These are phyloP conservation scores for Eumacrocentrus americanus DNA, from an alignment of 2,888 invertebrate species.

Conservation along the genomic window DNA sequence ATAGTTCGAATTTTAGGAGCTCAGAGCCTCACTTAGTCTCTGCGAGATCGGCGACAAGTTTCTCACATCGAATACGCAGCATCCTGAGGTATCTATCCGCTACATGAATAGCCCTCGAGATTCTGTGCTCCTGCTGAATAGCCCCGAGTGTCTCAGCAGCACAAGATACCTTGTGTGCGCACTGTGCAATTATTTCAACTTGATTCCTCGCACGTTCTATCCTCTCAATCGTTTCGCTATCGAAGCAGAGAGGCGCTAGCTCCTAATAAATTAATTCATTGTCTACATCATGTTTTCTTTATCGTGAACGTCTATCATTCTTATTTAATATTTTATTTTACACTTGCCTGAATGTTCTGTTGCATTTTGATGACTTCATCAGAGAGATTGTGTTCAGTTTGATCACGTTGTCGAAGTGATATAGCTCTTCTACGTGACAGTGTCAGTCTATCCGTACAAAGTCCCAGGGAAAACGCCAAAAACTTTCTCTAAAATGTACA, in stretches of 20 bases:
- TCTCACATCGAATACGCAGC: constrained; percentile 52
- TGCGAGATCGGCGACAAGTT: constrained; percentile 49
- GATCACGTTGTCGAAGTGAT: constrained; percentile 54
- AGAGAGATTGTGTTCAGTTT: constrained; percentile 53
- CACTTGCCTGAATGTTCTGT: constrained; percentile 53
- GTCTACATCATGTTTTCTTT: constrained; percentile 3
- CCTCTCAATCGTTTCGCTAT: constrained; percentile 56
- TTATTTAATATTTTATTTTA: neutral
- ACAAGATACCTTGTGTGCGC: constrained; percentile 53
- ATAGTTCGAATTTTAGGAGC: constrained; percentile 1
- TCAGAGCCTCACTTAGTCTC: constrained; percentile 55
- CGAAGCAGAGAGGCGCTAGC: constrained; percentile 53
- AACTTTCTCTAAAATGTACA: constrained; percentile 49
- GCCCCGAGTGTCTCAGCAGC: constrained; percentile 57
- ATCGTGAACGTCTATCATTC: no score
- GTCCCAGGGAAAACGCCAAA: constrained; percentile 53
- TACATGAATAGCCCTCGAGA: constrained; percentile 51
- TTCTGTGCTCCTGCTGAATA: constrained; percentile 54
- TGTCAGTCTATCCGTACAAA: constrained; percentile 53
- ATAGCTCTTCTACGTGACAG: constrained; percentile 47
- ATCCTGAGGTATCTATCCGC: constrained; percentile 54
- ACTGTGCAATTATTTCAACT: constrained; percentile 53
- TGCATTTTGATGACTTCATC: constrained; percentile 52
- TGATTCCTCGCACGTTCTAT: constrained; percentile 53
- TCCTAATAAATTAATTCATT: constrained; percentile 42